Evolutionary conservation across 2,797 vertebrate genomes (phyloP), one percentile per base, ranked within the genome.

Genomic region (Caiman crocodilus): DNA sequence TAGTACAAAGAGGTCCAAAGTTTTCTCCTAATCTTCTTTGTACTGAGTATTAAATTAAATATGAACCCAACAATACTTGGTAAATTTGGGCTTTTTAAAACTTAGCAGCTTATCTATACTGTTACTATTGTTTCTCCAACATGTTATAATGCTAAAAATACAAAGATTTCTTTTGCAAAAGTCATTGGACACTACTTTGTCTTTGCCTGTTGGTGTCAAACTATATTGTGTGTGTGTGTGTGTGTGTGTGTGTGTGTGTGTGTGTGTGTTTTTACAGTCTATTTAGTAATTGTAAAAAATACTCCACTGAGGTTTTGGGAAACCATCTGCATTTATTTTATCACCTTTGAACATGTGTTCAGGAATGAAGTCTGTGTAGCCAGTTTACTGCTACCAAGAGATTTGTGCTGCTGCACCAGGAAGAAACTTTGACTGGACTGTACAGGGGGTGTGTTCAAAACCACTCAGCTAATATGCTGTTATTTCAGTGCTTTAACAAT

Each of bases 291-390:
- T 79, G 75, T 95, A 89, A 92, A 96, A 96, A 96, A 81, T 3
- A 71, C 74, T 97, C 95, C 87, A 21, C 84, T 69, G 91, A 95
- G 87, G 75, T 92, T 96, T 90, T 87, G 89, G 90, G 94, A 98
- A 97, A 96, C 94, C 96, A 96, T 96, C 96, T 97, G 96, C 95
- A 93, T 95, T 94, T 90, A 96, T 97, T 97, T 97, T 97, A 96
- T 96, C 95, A 95, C 97, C 90, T 97, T 97, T 95, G 92, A 97
- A 96, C 97, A 97, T 88, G 63, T 97, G 96, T 96, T 96, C 82
- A 94, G 96, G 93, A 96, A 97, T 96, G 94, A 97, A 96, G 84
- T 91, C 95, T 95, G 86, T 92, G 91, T 94, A 96, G 92, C 20
- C 15, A 88, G 86, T 94, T 97, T 96, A 97, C 60, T 73, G 95